Evolutionary conservation across 2,113 vertebrate genomes (phyloP).

Genomic region (Gambusia holbrooki): DNA sequence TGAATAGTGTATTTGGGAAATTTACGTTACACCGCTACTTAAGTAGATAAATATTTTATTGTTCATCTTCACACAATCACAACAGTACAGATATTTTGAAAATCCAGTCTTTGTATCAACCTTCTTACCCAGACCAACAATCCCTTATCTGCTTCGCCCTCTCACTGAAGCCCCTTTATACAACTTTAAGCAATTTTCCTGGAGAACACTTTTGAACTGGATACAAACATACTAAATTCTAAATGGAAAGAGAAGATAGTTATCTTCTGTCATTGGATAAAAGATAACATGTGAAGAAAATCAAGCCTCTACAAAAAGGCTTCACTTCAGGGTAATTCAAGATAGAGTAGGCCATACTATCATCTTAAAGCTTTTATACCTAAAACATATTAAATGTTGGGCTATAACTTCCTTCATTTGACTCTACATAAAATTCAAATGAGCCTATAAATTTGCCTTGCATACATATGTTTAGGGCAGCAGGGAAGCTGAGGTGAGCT

Average conservation of each 20-base stretch:
- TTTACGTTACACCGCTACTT: constrained; percentile 14
- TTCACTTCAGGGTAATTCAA: constrained; percentile 43
- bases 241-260: constrained; percentile 9
- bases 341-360: constrained; percentile 32
- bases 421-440: constrained; percentile 75
- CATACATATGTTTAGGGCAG: constrained; percentile 56
- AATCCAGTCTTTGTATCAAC: neutral
- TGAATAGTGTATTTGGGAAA: neutral
- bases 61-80: constrained; percentile 7
- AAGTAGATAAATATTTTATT: neutral
- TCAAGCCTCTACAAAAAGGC: constrained; percentile 28
- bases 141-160: constrained; percentile 43
- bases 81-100: constrained; percentile 11
- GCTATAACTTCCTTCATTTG: constrained; percentile 77
- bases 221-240: neutral
- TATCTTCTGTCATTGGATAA: neutral
- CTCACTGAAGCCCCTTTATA: constrained; percentile 64
- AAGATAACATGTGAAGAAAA: constrained; percentile 22
- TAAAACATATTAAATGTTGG: constrained; percentile 71
- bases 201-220: constrained; percentile 34
- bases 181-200: constrained; percentile 46
- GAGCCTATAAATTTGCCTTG: constrained; percentile 61
- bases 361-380: constrained; percentile 67
- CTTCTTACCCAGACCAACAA: constrained; percentile 19
- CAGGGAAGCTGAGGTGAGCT: constrained; percentile 58